These are phyloP conservation scores for Psittacula echo DNA, from an alignment of 2,797 vertebrate genomes.

Conservation along the genomic window DNA sequence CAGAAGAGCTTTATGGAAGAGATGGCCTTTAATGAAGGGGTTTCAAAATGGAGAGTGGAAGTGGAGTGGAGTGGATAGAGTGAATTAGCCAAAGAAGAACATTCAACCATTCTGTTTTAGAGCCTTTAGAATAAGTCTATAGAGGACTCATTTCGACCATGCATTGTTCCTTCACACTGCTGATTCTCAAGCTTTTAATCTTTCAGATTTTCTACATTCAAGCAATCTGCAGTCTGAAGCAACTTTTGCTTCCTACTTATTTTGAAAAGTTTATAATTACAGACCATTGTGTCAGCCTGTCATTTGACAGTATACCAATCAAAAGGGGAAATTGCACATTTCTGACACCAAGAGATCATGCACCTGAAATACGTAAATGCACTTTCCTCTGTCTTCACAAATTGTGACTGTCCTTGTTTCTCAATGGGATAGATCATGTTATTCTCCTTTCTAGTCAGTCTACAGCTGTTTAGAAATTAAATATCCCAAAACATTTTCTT, in stretches of 20 bases:
- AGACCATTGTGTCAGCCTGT: background rate
- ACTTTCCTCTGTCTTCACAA: background rate
- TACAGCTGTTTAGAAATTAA: background rate
- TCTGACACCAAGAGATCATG: background rate
- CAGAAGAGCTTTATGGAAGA: background rate
- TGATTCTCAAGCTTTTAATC: background rate
- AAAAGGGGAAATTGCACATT: background rate
- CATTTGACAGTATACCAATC: background rate
- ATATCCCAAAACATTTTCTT: background rate
- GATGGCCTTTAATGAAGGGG: background rate
- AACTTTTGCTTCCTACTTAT: background rate
- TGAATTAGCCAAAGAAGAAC: background rate
- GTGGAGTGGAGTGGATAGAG: background rate
- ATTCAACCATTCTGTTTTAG: background rate
- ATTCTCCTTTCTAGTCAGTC: background rate
- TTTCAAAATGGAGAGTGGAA: background rate
- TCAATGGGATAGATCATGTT: rapidly evolving
- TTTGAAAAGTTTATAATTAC: background rate
- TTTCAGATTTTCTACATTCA: background rate
- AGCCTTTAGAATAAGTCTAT: background rate
- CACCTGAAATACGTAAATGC: background rate
- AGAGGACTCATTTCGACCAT: background rate
- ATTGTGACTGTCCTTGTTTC: background rate
- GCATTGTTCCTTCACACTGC: background rate
- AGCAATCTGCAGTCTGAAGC: rapidly evolving